Evolutionary conservation across 2,797 vertebrate species (phyloP), one percentile per base, ranked within the genome.

Genomic region (Thunnus albacares): DNA sequence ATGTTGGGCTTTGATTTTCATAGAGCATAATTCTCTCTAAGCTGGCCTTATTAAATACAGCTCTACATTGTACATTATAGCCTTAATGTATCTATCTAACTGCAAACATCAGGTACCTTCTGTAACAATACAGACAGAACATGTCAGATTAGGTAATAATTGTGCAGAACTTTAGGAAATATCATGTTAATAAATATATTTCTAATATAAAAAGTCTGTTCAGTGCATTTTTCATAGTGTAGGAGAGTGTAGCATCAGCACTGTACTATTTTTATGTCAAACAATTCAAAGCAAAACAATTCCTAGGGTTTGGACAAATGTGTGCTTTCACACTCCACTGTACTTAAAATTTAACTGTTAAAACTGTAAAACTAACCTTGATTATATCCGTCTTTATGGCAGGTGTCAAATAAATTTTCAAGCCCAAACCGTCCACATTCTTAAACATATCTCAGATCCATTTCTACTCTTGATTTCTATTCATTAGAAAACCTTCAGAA

Each of bases 401-500:
- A 67, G 33, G 8, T 13, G 28, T 75, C 20, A 26, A 20, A 59
- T 30, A 28, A 1, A 61, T 72, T 62, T 26, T 61, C 28, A 26
- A 38, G 49, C 73, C 60, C 28, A 63, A 52, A 63, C 13, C 15
- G 7, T 62, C 18, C 47, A 28, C 35, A 45, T 61, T 59, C 52
- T 30, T 38, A 68, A 49, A 69, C 38, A 52, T 52, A 33, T 13
- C 77, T 43, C 70, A 47, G 71, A 22, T 79, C 76, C 2, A 9
- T 61, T 77, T 41, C 59, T 15, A 12, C 24, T 60, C 63, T 35
- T 47, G 58, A 73, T 83, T 85, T 66, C 14, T 60, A 75, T 80
- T 79, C 77, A 81, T 66, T 72, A 71, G 33, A 65, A 58, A 78
- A 76, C 49, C 74, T 43, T 67, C 75, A 71, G 70, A 82, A 57